A percentile compares a stretch with the other conserved stretches of the same genome.
Conservation (phyloP, 2,888 invertebrate species). For the Lathronympha strigana region DNA sequence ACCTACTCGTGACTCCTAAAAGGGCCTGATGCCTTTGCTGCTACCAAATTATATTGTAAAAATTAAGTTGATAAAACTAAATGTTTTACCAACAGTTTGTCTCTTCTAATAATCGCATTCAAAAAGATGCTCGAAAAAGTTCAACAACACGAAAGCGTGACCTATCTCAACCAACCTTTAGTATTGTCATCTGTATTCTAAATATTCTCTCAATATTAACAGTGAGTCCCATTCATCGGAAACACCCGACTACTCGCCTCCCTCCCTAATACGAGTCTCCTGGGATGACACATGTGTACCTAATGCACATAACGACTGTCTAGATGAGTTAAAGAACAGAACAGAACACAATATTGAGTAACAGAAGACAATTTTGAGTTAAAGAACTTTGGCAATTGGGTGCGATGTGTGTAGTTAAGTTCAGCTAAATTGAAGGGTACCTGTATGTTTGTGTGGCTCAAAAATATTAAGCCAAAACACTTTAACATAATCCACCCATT, state of each 20-base stretch:
- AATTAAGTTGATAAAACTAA: no score
- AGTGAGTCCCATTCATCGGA: not conserved
- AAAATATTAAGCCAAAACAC: no score
- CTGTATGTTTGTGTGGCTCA: no score
- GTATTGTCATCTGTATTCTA: not conserved
- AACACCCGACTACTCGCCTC: not conserved
- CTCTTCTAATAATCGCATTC: no score
- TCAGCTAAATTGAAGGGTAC: no score
- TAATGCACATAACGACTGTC: slow-evolving; percentile 10
- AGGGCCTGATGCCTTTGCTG: no score
- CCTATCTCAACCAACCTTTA: not conserved
- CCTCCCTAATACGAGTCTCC: slow-evolving; percentile 12
- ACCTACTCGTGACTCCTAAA: no score
- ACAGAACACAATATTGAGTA: not conserved
- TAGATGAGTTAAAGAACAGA: not conserved
- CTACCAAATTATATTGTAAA: no score
- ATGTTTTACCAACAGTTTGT: no score
- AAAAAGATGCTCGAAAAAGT: no score
- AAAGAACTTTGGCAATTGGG: not conserved
- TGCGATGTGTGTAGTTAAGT: no score
- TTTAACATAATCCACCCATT: no score
- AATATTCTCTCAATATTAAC: not conserved
- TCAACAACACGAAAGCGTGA: not conserved
- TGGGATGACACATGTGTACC: slow-evolving; percentile 25
- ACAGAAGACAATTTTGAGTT: not conserved